phyloP scores from a whole-genome alignment of 2,888 invertebrate species.

The Meta bourneti region DNA sequence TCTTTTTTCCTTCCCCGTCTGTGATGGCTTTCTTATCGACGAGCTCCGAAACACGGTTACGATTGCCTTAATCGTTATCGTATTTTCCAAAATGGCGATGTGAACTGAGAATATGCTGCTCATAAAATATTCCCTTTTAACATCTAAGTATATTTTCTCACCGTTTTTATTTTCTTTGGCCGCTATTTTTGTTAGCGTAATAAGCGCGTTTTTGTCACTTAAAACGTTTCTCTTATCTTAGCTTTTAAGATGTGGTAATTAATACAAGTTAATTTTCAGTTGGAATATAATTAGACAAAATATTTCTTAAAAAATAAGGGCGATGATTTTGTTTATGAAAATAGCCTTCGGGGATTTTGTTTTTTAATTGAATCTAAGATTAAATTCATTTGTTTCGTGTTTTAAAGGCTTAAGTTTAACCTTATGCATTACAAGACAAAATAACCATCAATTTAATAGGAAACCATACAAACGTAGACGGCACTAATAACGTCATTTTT shows the following conservation, averaged over 20 bases:
- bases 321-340: neutral
- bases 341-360: neutral
- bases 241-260: neutral
- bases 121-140: neutral
- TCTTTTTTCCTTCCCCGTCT: neutral
- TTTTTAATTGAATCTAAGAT: too few relatives aligned
- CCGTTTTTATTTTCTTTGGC: neutral
- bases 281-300: neutral
- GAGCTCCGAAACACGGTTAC: neutral
- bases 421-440: too few relatives aligned
- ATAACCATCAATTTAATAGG: too few relatives aligned
- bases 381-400: too few relatives aligned
- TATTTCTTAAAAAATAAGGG: neutral
- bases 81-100: neutral
- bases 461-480: too few relatives aligned
- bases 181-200: neutral
- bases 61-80: slow-evolving; percentile 13
- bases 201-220: neutral
- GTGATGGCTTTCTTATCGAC: neutral
- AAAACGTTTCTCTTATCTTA: neutral
- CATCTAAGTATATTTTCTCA: neutral
- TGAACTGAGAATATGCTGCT: neutral
- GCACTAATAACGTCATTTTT: too few relatives aligned
- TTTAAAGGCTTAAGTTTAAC: too few relatives aligned
- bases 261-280: slow-evolving; percentile 1